These are phyloP conservation scores for Neocrepidodera transversa DNA, from an alignment of 2,888 invertebrate genomes.

Conservation along the genomic window DNA sequence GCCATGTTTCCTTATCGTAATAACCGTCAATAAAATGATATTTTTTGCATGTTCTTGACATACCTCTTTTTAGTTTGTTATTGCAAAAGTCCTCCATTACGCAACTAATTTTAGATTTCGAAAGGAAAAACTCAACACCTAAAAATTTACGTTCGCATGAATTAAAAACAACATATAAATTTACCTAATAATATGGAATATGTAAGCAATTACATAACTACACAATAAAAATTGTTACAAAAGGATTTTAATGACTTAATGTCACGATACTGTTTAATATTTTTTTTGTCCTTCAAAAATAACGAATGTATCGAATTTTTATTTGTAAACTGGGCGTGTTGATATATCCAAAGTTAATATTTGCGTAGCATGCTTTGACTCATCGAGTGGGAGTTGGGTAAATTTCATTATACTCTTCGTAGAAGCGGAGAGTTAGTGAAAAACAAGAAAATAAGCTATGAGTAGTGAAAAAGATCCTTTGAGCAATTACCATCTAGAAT, in stretches of 20 bases:
- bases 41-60: conserved; percentile 1
- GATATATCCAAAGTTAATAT: conserved; percentile 13
- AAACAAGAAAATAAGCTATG: conserved; percentile 11
- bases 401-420: conserved; percentile 16
- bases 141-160: conserved; percentile 7
- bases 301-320: background rate
- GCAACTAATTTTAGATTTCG: background rate
- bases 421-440: background rate
- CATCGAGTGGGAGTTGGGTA: conserved; percentile 10
- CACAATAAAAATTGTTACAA: conserved; percentile 38
- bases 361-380: conserved; percentile 12
- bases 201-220: conserved; percentile 39
- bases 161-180: conserved; percentile 39
- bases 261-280: conserved; percentile 26
- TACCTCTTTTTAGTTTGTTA: conserved; percentile 9
- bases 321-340: too few species aligned
- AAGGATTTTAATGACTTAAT: conserved; percentile 35
- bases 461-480: conserved; percentile 17
- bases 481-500: conserved; percentile 14
- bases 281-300: background rate
- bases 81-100: background rate
- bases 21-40: background rate
- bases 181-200: conserved; percentile 43
- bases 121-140: conserved; percentile 9
- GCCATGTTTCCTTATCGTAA: background rate